These are phyloP conservation scores for Tenthredo amoena DNA, from an alignment of 2,888 invertebrate species.

Conservation along the genomic window DNA sequence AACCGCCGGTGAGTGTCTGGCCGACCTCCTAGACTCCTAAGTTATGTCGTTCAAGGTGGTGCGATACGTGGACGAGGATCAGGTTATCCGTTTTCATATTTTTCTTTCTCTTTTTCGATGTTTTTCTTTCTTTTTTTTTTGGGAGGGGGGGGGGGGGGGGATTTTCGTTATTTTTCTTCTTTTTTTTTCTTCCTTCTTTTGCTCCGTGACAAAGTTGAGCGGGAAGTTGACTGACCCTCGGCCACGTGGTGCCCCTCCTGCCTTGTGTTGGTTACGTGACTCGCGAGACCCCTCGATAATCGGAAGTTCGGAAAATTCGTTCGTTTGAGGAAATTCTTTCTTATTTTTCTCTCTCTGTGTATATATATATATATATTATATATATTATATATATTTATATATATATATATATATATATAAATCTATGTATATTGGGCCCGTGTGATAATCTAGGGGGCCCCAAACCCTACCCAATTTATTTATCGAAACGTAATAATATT, in stretches of 20 bases:
- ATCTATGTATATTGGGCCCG: slow-evolving; percentile 67
- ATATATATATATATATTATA: too few relatives aligned
- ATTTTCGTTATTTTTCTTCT: neutral
- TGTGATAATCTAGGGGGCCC: slow-evolving; percentile 77
- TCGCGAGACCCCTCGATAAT: neutral
- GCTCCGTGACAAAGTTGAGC: neutral
- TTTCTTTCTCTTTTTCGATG: neutral
- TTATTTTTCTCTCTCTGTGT: slow-evolving; percentile 57
- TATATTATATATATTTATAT: too few relatives aligned
- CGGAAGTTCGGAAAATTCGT: slow-evolving; percentile 47
- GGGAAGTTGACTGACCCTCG: neutral
- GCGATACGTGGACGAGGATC: neutral
- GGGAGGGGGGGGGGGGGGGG: too few relatives aligned
- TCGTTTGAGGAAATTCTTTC: slow-evolving; percentile 53
- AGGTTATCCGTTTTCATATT: neutral
- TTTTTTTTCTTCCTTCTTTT: neutral
- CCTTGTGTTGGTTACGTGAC: neutral
- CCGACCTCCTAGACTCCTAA: slow-evolving; percentile 77
- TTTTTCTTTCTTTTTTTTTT: neutral
- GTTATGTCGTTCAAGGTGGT: neutral
- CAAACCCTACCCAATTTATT: slow-evolving; percentile 54
- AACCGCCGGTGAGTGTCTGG: slow-evolving; percentile 79
- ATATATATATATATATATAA: slow-evolving; percentile 45
- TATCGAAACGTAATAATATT: slow-evolving; percentile 48
- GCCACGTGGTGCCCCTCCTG: neutral